Percentiles rank a stretch among this genome's conserved stretches.
Conservation (phyloP, 2,113 vertebrate species). For the Lynx canadensis region DNA sequence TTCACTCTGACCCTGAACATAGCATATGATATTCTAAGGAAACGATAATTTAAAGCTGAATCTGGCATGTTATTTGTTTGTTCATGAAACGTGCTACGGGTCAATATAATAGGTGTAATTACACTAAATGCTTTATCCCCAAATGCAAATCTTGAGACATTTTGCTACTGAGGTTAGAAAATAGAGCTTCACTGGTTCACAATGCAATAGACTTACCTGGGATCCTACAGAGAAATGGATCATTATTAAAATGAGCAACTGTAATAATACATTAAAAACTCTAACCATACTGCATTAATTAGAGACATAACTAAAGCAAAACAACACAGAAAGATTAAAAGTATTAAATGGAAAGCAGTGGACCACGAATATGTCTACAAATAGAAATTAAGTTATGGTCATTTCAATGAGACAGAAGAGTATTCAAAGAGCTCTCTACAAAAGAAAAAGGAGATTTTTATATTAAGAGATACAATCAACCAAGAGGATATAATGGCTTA, state of each 20-base stretch:
- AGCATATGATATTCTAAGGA: not conserved
- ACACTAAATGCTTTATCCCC: not conserved
- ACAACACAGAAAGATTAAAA: not conserved
- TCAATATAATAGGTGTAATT: not conserved
- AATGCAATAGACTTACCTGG: not conserved
- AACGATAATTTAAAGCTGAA: not conserved
- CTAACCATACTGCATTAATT: not conserved
- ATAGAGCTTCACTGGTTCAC: not conserved
- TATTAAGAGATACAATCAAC: not conserved
- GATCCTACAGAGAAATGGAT: not conserved
- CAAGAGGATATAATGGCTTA: not conserved
- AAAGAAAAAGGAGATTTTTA: not conserved
- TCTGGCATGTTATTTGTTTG: not conserved
- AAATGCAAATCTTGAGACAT: not conserved
- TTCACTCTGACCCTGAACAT: not conserved
- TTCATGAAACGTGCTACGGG: not conserved
- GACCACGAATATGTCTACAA: not conserved
- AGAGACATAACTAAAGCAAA: not conserved
- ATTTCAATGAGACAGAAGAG: not conserved
- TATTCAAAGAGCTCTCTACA: not conserved
- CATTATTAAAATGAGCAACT: not conserved
- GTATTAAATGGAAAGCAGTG: not conserved
- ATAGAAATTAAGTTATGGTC: not conserved
- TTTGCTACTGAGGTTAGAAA: not conserved
- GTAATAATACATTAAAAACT: not conserved